Conservation (phyloP, 2,113 vertebrate species). For the Nannobrachium achirus region DNA sequence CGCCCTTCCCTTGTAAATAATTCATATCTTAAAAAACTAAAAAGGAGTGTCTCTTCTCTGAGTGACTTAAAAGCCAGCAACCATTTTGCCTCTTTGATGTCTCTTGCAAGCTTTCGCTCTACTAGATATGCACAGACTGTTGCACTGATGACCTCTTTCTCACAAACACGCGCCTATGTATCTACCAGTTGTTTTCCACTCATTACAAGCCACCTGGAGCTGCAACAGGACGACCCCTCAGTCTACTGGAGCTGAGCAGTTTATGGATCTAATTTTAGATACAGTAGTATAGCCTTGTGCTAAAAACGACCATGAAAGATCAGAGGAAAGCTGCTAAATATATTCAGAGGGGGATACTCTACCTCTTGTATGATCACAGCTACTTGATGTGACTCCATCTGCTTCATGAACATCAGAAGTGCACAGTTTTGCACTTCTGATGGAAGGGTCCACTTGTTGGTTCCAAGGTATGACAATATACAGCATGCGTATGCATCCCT, state of each 20-base stretch:
- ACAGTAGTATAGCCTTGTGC: slow-evolving; percentile 2
- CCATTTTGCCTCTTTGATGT: slow-evolving; percentile 46
- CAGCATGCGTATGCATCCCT: slow-evolving; percentile 29
- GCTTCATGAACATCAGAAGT: slow-evolving; percentile 36
- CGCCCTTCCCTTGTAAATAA: slow-evolving; percentile 50
- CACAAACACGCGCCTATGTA: slow-evolving; percentile 5
- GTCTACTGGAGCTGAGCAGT: slow-evolving; percentile 13
- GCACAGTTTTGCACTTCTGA: slow-evolving; percentile 18
- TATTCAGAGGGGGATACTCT: slow-evolving; percentile 44
- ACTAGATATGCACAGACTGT: slow-evolving; percentile 47
- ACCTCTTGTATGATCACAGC: slow-evolving; percentile 51
- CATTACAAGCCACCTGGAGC: slow-evolving; percentile 15
- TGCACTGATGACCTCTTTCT: slow-evolving; percentile 48
- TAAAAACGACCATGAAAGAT: slow-evolving; percentile 24
- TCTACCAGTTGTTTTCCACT: slow-evolving; percentile 30
- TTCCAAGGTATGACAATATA: not conserved
- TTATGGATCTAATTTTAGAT: slow-evolving; percentile 13
- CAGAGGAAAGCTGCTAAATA: slow-evolving; percentile 38
- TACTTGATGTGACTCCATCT: slow-evolving; percentile 15
- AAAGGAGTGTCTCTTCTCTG: slow-evolving; percentile 27
- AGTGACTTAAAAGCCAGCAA: slow-evolving; percentile 52
- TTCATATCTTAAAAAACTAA: slow-evolving; percentile 16
- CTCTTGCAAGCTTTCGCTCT: slow-evolving; percentile 39
- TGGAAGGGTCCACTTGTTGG: not conserved
- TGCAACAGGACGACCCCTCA: slow-evolving; percentile 15